Base-by-base conservation (phyloP, 2,888 invertebrate species). In the Microplitis manilae region DNA sequence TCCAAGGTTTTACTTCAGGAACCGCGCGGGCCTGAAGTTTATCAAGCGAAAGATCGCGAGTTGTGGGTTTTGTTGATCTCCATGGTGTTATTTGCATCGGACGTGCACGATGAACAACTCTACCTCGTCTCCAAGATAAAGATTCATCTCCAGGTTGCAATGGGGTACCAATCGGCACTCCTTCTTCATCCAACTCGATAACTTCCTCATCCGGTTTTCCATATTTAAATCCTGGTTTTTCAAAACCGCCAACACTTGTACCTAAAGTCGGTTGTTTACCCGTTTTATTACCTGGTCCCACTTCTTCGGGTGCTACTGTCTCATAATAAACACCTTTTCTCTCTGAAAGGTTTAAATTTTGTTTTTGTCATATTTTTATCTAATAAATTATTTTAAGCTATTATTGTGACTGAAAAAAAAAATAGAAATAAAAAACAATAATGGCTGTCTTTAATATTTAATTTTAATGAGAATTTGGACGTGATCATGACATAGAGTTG, bases 71-170 rank as follows among this genome's bases (percentile, higher is more conserved):
- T 2, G 62, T 73, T 81, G 84, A 86, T 73, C 88, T 82, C 89
- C 89, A 89, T 13, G 89, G 87, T 68, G 85, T 82, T 41, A 80
- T 76, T 64, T 83, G 78, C 20, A 78, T 77, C 17, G 83, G 82
- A 69, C 84, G 82, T 65, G 86, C 79, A 78, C 86, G 82, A 79
- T 84, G 87, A 41, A 79, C 81, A 60, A 87, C 87, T 2, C 87
- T 82, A 17, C 84, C 86, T 78, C 84, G 86, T 81, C 92, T 88
- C 93, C 93, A 93, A 20, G 92, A 92, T 81, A 93, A 84, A 41
- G 90, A 90, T 86, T 92, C 92, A 85, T 93, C 93, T 40, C 88
- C 88, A 4, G 88, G 84, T 79, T 85, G 87, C 73, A 89, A 81
- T 8, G 85, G 83, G 65, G 82, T 84, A 61, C 92, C 92, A 79